A percentile compares a stretch with the other conserved stretches of the same genome.
Evolutionary conservation across 2,113 vertebrate genomes (phyloP).

Genomic region (Oophaga pumilio): DNA sequence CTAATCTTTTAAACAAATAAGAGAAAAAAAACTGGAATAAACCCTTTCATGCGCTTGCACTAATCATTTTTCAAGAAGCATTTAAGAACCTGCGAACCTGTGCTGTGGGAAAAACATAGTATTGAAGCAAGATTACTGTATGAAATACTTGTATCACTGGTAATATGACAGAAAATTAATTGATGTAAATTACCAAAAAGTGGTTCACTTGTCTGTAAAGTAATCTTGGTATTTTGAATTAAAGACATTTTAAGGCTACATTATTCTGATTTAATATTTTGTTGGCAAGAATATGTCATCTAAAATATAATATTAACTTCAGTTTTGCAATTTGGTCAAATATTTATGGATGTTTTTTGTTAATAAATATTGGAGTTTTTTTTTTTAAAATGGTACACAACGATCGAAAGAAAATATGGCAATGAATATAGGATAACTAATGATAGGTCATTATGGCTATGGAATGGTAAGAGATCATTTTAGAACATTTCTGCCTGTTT

Average conservation of each 20-base stretch:
- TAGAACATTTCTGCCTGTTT: too few species aligned
- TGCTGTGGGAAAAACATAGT: constrained; percentile 60
- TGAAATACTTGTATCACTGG: constrained; percentile 67
- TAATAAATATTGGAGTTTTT: too few species aligned
- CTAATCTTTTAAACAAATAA: constrained; percentile 50
- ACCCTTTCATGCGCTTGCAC: constrained; percentile 53
- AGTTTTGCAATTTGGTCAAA: not conserved
- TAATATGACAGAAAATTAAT: constrained; percentile 59
- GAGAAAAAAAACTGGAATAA: constrained; percentile 58
- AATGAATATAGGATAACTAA: too few species aligned
- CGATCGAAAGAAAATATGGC: too few species aligned
- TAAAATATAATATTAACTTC: not conserved
- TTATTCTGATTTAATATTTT: not conserved
- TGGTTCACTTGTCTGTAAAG: not conserved
- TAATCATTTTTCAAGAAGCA: constrained; percentile 67
- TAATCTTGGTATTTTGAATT: not conserved
- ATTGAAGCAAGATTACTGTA: constrained; percentile 69
- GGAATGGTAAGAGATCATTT: too few species aligned
- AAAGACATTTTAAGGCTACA: too few species aligned
- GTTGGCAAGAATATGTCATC: not conserved
- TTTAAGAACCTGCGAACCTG: constrained; percentile 59
- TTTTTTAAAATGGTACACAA: too few species aligned
- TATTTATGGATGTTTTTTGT: not conserved
- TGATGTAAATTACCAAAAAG: constrained; percentile 1
- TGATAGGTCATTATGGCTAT: too few species aligned